Evolutionary conservation across 2,113 vertebrate species (phyloP).

Genomic region (Nesogale talazaci): DNA sequence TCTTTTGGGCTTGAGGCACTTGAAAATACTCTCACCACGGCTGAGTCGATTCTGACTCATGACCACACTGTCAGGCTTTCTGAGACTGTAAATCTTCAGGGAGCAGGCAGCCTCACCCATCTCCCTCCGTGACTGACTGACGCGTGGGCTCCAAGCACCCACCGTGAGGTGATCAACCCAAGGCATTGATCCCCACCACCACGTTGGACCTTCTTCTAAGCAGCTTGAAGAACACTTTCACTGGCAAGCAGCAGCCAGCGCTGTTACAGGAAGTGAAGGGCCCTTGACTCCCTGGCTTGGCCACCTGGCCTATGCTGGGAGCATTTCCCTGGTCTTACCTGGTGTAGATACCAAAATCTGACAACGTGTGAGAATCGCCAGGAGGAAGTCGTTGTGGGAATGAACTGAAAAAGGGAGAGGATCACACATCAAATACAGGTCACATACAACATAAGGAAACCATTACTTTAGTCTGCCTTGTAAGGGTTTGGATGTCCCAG

Average conservation of each 20-base stretch:
- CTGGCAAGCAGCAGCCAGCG: background rate
- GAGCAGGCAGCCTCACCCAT: too few relatives aligned
- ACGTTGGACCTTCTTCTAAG: background rate
- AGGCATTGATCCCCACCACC: too few relatives aligned
- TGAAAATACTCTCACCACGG: background rate
- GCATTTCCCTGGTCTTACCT: conserved; percentile 86
- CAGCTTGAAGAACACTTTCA: background rate
- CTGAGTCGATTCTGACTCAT: too few relatives aligned
- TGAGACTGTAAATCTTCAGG: too few relatives aligned
- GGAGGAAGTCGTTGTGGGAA: conserved; percentile 97
- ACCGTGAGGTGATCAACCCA: too few relatives aligned
- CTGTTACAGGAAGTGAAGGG: background rate
- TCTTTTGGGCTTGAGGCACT: background rate
- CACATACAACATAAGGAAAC: background rate
- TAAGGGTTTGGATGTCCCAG: background rate
- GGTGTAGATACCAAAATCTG: conserved; percentile 97
- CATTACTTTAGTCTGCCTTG: background rate
- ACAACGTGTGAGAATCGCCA: conserved; percentile 98
- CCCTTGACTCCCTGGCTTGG: background rate
- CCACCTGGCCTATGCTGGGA: background rate
- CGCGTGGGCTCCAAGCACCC: too few relatives aligned
- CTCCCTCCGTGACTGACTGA: too few relatives aligned
- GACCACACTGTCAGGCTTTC: too few relatives aligned
- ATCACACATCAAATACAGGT: conserved; percentile 2
- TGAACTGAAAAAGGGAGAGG: conserved; percentile 88